Percentiles rank a stretch among this genome's conserved stretches.
These are phyloP conservation scores for Tupaia chinensis DNA, from an alignment of 2,113 vertebrate species.

Conservation along the genomic window DNA sequence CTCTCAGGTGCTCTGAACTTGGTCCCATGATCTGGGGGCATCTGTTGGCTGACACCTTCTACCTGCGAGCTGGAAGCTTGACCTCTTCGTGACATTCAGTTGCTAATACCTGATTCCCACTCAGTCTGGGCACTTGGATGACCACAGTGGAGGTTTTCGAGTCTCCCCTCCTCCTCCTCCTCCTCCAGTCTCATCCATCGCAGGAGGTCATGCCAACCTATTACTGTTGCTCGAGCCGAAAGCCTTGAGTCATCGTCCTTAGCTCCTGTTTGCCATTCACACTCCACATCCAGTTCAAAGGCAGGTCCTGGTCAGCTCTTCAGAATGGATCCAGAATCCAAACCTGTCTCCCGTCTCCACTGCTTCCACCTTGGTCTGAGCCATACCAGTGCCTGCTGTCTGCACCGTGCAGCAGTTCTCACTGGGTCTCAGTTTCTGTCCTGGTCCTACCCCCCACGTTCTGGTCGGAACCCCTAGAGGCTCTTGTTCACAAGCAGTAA, in stretches of 20 bases:
- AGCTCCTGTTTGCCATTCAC: neutral
- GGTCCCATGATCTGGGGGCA: rapidly evolving
- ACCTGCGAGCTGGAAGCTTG: neutral
- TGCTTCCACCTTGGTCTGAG: neutral
- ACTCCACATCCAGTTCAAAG: neutral
- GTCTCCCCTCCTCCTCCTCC: neutral
- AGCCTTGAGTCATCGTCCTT: neutral
- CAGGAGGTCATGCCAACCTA: neutral
- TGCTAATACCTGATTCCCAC: neutral
- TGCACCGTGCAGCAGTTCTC: neutral
- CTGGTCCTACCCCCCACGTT: no score
- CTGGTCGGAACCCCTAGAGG: neutral
- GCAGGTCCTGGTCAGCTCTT: neutral
- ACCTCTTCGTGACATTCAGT: neutral
- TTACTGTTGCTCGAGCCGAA: neutral
- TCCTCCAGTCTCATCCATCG: neutral
- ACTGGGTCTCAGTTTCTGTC: neutral
- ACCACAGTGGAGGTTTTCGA: neutral
- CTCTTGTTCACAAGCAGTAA: neutral
- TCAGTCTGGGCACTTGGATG: neutral
- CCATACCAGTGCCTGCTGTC: neutral
- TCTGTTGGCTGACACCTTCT: neutral
- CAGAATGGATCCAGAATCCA: neutral
- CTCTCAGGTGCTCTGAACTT: neutral
- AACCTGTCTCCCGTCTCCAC: neutral